Base-by-base conservation (phyloP, 2,888 invertebrate genomes). In the Polymixis flavicincta region DNA sequence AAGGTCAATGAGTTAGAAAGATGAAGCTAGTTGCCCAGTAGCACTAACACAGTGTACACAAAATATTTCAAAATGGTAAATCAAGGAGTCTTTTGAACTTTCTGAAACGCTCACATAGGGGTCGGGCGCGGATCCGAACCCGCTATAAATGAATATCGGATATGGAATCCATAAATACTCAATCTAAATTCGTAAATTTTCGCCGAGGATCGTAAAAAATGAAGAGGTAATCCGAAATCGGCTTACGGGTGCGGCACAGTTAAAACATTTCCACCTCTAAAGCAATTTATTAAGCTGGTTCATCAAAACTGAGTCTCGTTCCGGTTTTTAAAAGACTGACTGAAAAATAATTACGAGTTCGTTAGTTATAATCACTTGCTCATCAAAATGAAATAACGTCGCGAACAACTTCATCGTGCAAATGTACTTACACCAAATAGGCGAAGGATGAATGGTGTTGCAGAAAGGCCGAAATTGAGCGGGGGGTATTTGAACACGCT, bases 401-500 rank as follows among this genome's bases (percentile, higher is more conserved):
- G 45, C 61, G 87, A 87, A 79, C 84, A 84, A 82, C 83, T 90
- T 89, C 76, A 85, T 87, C 84, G 85, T 74, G 68, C 68, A 85
- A 86, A 81, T 84, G 79, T 90, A 90, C 86, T 90, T 90, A 91
- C 89, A 90, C 86, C 84, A 91, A 90, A 90, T 90, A 90, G 89
- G 87, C 86, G 84, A 88, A 91, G 90, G 92, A 90, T 93, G 92
- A 94, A 93, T 91, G 84, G 92, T 89, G 90, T 84, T 92, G 92
- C 92, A 94, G 94, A 95, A 95, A 95, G 92, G 90, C 93, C 92
- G 90, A 95, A 95, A 96, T 95, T 92, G 95, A 94, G 94, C 95
- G 93, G 89, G 92, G 92, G 93, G 93, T n/a, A 95, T 94, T 94
- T 93, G 92, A 94, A 93, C 93, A 94, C 91, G 93, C 92, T 90